Percentiles rank a stretch among this genome's conserved stretches.
phyloP scores from a whole-genome alignment of 2,888 invertebrate species.

The Melinaea marsaeus region DNA sequence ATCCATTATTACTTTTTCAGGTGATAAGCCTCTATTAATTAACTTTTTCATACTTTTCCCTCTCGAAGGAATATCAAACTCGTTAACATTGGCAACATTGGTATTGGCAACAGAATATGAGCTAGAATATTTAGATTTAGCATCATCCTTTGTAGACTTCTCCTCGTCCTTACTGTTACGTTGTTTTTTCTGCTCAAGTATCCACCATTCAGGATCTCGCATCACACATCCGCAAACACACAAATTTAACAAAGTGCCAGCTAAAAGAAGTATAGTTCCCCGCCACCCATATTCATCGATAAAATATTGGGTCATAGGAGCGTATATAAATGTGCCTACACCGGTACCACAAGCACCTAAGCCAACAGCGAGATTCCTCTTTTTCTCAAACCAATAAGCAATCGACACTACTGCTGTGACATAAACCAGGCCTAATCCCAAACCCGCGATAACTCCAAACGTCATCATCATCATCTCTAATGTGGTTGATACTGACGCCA shows the following conservation, averaged over 20 bases:
- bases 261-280: slow-evolving; percentile 87
- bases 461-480: slow-evolving; percentile 89
- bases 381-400: slow-evolving; percentile 95
- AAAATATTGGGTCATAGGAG: slow-evolving; percentile 89
- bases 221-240: slow-evolving; percentile 92
- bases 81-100: slow-evolving; percentile 61
- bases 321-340: slow-evolving; percentile 92
- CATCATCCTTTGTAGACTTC: slow-evolving; percentile 40
- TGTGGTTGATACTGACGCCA: slow-evolving; percentile 83
- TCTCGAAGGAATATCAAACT: slow-evolving; percentile 52
- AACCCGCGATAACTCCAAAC: slow-evolving; percentile 89
- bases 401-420: slow-evolving; percentile 94
- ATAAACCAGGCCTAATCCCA: slow-evolving; percentile 90
- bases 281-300: slow-evolving; percentile 91
- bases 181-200: slow-evolving; percentile 78
- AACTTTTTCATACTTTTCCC: slow-evolving; percentile 60
- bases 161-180: slow-evolving; percentile 35
- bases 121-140: slow-evolving; percentile 69
- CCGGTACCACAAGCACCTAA: slow-evolving; percentile 93
- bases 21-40: slow-evolving; percentile 51
- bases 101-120: slow-evolving; percentile 70
- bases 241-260: slow-evolving; percentile 89
- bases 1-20: slow-evolving; percentile 57
- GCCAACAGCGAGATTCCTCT: slow-evolving; percentile 90
- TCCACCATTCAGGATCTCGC: slow-evolving; percentile 92